Base-by-base conservation (phyloP, 1,140 invertebrate genomes). In the Penaeus vannamei region DNA sequence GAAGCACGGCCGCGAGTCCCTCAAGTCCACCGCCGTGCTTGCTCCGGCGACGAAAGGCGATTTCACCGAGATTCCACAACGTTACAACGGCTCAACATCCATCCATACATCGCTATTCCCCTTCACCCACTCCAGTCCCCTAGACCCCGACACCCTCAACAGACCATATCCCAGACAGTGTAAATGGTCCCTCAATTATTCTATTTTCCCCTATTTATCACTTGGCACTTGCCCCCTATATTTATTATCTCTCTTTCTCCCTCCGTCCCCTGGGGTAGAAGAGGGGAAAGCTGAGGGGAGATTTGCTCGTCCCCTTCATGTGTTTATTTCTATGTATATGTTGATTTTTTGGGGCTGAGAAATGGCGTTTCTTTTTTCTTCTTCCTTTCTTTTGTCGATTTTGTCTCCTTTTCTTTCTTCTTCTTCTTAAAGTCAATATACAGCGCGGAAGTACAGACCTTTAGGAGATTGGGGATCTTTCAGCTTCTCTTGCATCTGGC, bases 181-280 rank as follows among this genome's bases (percentile, higher is more conserved):
- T 82, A 87, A 82, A 82, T 29, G 60, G 32, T 66, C 86, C 77
- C 64, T 87, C 86, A 87, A 87, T 87, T 87, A 87, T 87, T 87
- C 86, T 64, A 76, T 87, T 87, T 82, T 36, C 29, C 86, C 77
- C 86, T 87, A 82, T 82, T 87, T 87, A 87, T 87, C 86, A 87
- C 86, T 81, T 87, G 86, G 32, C 86, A 87, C 86, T 87, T 87
- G 86, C 46, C 86, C 86, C 61, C 79, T 87, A 53, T 87, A 87
- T 87, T 87, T 87, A 87, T 87, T 87, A 87, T 87, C 86, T 26
- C 62, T 81, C 64, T 85, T 82, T 85, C 62, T 77, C 86, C 86
- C 86, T 87, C 79, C 46, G 42, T 87, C 86, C 86, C 86, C 80
- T 46, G 61, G 79, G 85, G 72, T n/a, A 22, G n/a, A 23, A 19